Conservation (phyloP, 2,113 vertebrate species). For the Galbula dea region DNA sequence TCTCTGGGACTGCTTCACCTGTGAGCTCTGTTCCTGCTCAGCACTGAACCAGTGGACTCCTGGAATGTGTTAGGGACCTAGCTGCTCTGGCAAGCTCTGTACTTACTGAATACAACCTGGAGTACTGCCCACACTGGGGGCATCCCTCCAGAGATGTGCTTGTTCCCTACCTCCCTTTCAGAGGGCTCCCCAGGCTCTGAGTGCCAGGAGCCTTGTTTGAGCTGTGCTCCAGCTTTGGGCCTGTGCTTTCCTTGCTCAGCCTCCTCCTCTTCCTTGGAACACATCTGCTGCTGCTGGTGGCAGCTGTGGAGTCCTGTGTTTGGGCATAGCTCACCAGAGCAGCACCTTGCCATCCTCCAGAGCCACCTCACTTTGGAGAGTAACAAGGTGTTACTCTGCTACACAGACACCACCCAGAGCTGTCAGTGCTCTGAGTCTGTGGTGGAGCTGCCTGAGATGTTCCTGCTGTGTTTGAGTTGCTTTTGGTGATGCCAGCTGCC, state of each 20-base stretch:
- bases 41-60: not conserved
- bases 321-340: not conserved
- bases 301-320: not conserved
- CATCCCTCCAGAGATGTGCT: not conserved
- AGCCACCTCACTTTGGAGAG: not conserved
- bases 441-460: not conserved
- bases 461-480: not conserved
- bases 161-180: not conserved
- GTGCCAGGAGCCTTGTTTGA: not conserved
- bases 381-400: not conserved
- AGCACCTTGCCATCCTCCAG: not conserved
- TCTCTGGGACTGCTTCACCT: slow-evolving; percentile 32
- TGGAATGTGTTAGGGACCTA: not conserved
- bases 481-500: not conserved
- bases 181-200: not conserved
- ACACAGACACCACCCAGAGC: not conserved
- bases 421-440: accelerated
- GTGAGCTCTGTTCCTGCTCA: not conserved
- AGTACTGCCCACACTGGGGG: not conserved
- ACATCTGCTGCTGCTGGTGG: accelerated
- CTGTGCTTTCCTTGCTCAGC: not conserved
- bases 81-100: not conserved
- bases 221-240: not conserved
- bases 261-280: not conserved
- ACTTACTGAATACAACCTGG: not conserved